Evolutionary conservation across 2,888 invertebrate genomes (phyloP), one percentile per base, ranked within the genome.

Genomic region (Azorinus chamasolen): DNA sequence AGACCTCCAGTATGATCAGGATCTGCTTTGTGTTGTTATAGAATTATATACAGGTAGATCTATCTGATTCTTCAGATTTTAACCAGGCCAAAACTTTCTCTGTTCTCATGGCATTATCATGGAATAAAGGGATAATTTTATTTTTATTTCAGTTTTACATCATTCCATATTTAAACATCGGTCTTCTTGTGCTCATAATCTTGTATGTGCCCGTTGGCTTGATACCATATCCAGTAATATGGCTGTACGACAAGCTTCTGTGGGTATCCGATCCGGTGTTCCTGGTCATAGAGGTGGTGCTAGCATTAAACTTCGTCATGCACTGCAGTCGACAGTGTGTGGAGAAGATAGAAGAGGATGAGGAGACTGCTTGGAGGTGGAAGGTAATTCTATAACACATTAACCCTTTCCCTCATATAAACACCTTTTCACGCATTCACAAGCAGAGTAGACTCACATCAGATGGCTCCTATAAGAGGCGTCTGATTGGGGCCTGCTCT

Each of bases 231-330:
- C 85, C 87, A 14, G 27, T 88, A 22, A 72, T 89, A 48, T 89
- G 89, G 89, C 48, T 88, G 43, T 90, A 88, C 68, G 86, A 86
- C 66, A 85, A 84, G 54, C 16, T 88, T 37, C 48, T 89, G 37
- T 87, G 87, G 87, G 25, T 87, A 41, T 77, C 87, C 2, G 88
- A 88, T 32, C 88, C 88, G 4, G 62, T 88, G 8, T 69, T 90
- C n/a, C 79, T 87, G 72, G 66, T 87, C 12, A 83, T 85, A 50
- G 90, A 89, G 83, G 85, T 87, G 27, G 77, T 87, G 12, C 61
- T 89, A 27, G 83, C 83, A 12, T 83, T 86, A 41, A 89, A 89
- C 66, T 85, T 86, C 74, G 83, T 88, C 14, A 89, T 89, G 89
- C 84, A 86, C 46, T 85, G 82, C 68, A 87, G 89, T 72, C 84